Percentiles rank a stretch among this genome's conserved stretches.
phyloP scores from a whole-genome alignment of 2,113 vertebrate species.

The Eudyptes chrysolophus region DNA sequence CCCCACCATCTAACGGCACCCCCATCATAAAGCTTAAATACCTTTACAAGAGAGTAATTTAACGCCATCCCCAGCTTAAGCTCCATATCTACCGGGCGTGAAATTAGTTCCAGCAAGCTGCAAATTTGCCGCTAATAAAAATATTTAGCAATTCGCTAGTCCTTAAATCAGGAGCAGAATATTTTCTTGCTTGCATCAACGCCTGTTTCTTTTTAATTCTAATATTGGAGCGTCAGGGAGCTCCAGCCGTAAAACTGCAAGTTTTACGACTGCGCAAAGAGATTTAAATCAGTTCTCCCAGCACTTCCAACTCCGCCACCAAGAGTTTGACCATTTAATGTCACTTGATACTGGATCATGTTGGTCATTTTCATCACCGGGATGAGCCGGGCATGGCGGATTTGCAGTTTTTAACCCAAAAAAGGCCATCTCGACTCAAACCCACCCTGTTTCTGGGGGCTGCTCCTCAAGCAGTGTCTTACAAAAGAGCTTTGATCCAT shows the following conservation, averaged over 20 bases:
- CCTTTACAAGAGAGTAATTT: slow-evolving; percentile 77
- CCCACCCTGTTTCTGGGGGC: fast-evolving
- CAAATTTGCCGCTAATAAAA: slow-evolving; percentile 85
- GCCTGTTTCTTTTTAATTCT: slow-evolving; percentile 72
- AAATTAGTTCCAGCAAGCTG: slow-evolving; percentile 86
- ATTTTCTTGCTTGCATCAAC: slow-evolving; percentile 72
- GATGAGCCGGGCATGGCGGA: neutral
- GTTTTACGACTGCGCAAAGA: neutral
- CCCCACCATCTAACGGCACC: slow-evolving; percentile 18
- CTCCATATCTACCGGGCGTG: slow-evolving; percentile 80
- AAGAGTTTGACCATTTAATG: neutral
- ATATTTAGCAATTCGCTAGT: slow-evolving; percentile 82
- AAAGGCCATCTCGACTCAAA: neutral
- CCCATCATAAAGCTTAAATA: neutral
- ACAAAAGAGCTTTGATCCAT: neutral
- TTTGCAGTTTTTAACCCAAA: neutral
- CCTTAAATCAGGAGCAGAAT: slow-evolving; percentile 78
- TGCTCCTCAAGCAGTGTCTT: fast-evolving
- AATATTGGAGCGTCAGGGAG: slow-evolving; percentile 14
- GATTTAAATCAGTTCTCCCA: neutral
- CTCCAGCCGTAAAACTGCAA: slow-evolving; percentile 27
- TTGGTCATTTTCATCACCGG: neutral
- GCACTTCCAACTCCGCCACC: fast-evolving
- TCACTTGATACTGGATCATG: fast-evolving
- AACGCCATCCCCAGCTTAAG: slow-evolving; percentile 80